Conservation (phyloP, 1,140 invertebrate genomes). For the Drosophila elegans region DNA sequence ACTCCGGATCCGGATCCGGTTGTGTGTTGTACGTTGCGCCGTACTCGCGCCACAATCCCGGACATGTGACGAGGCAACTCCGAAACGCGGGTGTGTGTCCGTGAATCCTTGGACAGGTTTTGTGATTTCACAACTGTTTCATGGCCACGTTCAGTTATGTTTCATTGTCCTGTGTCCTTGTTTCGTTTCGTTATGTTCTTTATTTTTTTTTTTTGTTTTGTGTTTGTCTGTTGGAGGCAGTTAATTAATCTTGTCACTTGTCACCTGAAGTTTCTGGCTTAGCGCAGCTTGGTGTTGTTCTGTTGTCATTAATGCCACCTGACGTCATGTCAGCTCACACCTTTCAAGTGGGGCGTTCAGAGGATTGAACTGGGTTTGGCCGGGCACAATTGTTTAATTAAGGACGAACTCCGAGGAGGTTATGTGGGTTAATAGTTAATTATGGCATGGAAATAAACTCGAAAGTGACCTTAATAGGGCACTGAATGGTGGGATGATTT, state of each 20-base stretch:
- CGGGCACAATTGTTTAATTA: conserved; percentile 47
- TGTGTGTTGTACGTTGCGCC: background rate
- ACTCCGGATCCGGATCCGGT: background rate
- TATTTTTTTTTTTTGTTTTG: conserved; percentile 14
- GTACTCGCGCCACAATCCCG: conserved; percentile 4
- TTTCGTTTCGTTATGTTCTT: conserved; percentile 15
- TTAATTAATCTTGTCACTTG: conserved; percentile 77
- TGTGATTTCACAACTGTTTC: conserved; percentile 58
- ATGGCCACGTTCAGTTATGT: conserved; percentile 43
- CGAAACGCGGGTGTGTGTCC: conserved; percentile 1
- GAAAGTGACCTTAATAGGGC: conserved; percentile 20
- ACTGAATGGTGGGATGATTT: background rate
- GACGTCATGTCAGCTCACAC: conserved; percentile 66
- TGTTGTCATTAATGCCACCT: conserved; percentile 49
- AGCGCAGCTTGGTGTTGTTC: conserved; percentile 42
- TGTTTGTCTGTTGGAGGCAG: conserved; percentile 42
- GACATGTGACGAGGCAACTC: conserved; percentile 31
- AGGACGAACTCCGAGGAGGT: conserved; percentile 6
- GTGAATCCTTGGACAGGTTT: conserved; percentile 26
- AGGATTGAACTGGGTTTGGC: conserved; percentile 14
- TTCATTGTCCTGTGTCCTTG: conserved; percentile 19
- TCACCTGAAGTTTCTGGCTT: conserved; percentile 63
- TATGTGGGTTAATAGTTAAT: conserved; percentile 43
- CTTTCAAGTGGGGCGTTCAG: conserved; percentile 15
- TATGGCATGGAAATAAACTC: conserved; percentile 23